Base-by-base conservation (phyloP, 2,113 vertebrate species). In the Gracilinanus agilis region DNA sequence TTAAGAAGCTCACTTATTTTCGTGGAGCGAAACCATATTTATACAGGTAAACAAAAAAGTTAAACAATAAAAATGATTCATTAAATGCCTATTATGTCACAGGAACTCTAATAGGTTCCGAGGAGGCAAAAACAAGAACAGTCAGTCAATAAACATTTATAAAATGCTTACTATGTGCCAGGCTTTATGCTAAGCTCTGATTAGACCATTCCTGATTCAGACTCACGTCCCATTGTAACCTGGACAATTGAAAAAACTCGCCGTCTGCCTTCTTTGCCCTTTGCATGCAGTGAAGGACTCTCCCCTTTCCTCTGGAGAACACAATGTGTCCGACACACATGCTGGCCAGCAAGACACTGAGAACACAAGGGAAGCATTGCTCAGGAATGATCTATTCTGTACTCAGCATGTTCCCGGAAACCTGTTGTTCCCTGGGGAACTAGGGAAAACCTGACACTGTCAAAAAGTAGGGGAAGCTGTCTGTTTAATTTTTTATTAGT, bases 401-500 rank as follows among this genome's bases (percentile, higher is more conserved):
- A 88, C 55, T 92, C 92, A 91, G 75, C 56, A 91, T 92, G 89
- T 96, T 97, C 54, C 61, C 0, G 13, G 96, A 96, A 97, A 93
- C 95, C 91, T 93, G 93, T 44, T 95, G 58, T 93, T 55, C 97
- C 75, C 92, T 75, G 0, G 13, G 97, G 95, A 96, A 95, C 8
- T 9, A 0, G 96, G 90, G 90, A 95, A 96, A 95, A 95, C 91
- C 54, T 91, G 92, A 93, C 44, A 92, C 40, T 91, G 90, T 95
- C 94, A 89, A 96, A 95, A 95, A 12, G 91, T 93, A 83, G 94
- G 96, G 94, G 95, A 97, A 90, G 97, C 61, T 95, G 96, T 55
- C 95, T 96, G 96, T 93, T 9, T 97, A 96, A 96, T 97, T 95
- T 56, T 94, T 97, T 94, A 97, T 97, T 97, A 94, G 97, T 93